Base-by-base conservation (phyloP, 2,113 vertebrate species). In the Ochotona princeps region DNA sequence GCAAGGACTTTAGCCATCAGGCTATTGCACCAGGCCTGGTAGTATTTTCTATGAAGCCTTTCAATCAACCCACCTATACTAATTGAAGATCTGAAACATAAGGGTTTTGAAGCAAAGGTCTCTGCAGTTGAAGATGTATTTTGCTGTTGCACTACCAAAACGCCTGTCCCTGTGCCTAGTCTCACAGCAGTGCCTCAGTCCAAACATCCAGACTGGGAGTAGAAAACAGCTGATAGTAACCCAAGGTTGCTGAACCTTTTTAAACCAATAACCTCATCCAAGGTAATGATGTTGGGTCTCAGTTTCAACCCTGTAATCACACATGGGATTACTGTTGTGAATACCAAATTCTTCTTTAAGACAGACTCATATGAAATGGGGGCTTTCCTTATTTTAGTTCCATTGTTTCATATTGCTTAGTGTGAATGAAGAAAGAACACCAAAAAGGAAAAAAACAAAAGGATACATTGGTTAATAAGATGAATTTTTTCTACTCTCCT, bases 391-490 rank as follows among this genome's bases (percentile, higher is more conserved):
- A 14, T 49, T 69, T 75, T 44, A 38, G 8, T 38, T 74, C 28
- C 61, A 81, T 13, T 57, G 57, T 75, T 85, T 90, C 84, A 76
- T 87, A n/a, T 47, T 89, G 47, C 8, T 66, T 38, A 82, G 30
- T 32, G 35, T 32, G 35, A 92, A 86, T 69, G 35, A 89, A 92
- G 91, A 69, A 89, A 88, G 18, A 67, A 80, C 23, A 57, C 11
- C 67, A 63, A 87, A 44, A 90, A 44, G 38, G 38, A 6, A 6
- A 6, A 6, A 44, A 6, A 44, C 17, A 65, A 89, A 70, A n/a
- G 15, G 32, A 75, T 38, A 20, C 30, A 83, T 72, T 90, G 83
- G 15, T 28, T 76, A 4, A 60, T 12, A 89, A 32, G 35, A 80
- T 44, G 38, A 44, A 44, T 44, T 44, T 44, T 76, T 26, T 65